Conservation (phyloP, 2,797 vertebrate genomes). For the Acanthornis magna region DNA sequence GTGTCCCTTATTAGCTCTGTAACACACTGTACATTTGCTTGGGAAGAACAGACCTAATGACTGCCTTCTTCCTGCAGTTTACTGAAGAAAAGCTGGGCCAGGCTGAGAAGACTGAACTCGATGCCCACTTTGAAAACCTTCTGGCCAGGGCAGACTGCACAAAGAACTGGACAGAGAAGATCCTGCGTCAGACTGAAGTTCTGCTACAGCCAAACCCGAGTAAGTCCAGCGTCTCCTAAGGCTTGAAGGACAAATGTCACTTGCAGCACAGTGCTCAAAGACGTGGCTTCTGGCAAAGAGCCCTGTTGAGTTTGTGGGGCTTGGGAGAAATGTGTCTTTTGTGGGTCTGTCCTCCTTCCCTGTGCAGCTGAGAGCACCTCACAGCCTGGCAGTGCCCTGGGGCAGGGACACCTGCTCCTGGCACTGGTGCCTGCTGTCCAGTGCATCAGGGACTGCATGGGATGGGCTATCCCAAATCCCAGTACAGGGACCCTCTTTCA, state of each 20-base stretch:
- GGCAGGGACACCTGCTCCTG: background rate
- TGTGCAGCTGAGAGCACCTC: background rate
- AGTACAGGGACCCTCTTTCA: background rate
- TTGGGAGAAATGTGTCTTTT: background rate
- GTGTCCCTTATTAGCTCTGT: background rate
- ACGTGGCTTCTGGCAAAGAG: background rate
- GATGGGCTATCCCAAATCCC: background rate
- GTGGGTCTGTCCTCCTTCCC: background rate
- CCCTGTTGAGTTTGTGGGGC: background rate
- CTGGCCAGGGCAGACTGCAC: slow-evolving; percentile 90
- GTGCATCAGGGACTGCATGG: background rate
- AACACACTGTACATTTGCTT: background rate
- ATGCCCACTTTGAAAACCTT: slow-evolving; percentile 91
- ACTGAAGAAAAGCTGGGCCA: slow-evolving; percentile 94
- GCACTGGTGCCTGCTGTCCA: background rate
- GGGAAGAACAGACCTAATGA: background rate
- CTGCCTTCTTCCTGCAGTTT: slow-evolving; percentile 75
- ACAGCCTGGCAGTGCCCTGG: background rate
- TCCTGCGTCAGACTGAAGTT: slow-evolving; percentile 89
- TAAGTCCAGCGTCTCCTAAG: slow-evolving; percentile 61
- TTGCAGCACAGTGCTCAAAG: background rate
- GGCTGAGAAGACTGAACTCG: slow-evolving; percentile 92
- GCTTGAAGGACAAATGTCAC: background rate
- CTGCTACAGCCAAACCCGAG: slow-evolving; percentile 95
- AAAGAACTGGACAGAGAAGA: slow-evolving; percentile 94